Conservation (phyloP, 2,888 invertebrate species). For the Gymnoscelis rufifasciata region DNA sequence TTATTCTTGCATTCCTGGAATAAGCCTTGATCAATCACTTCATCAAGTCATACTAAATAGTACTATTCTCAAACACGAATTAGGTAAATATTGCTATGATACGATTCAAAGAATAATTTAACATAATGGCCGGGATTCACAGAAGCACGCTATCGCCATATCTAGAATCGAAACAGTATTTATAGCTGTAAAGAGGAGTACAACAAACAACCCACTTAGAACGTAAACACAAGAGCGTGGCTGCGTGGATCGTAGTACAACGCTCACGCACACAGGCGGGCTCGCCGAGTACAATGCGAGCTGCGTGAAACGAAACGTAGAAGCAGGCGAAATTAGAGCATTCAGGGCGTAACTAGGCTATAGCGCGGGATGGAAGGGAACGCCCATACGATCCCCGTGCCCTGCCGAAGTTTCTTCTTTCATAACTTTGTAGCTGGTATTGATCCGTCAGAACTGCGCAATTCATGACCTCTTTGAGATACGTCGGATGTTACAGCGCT, state of each 20-base stretch:
- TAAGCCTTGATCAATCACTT: too few relatives aligned
- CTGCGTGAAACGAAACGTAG: constrained; percentile 47
- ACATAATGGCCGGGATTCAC: constrained; percentile 3
- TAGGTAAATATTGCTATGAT: too few relatives aligned
- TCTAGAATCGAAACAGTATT: constrained; percentile 25
- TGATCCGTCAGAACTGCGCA: constrained; percentile 77
- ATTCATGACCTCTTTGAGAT: constrained; percentile 61
- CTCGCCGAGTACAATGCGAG: constrained; percentile 25
- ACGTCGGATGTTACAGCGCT: constrained; percentile 53
- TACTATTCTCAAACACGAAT: too few relatives aligned
- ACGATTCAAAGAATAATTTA: constrained; percentile 1
- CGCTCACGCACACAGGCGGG: constrained; percentile 50
- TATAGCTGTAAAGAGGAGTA: constrained; percentile 16
- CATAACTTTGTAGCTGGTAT: constrained; percentile 76
- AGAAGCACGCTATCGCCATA: constrained; percentile 13
- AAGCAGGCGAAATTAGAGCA: constrained; percentile 72
- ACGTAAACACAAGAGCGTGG: constrained; percentile 33
- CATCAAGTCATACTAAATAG: neutral
- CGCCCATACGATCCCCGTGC: constrained; percentile 72
- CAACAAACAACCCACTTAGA: constrained; percentile 13
- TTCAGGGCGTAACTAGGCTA: constrained; percentile 77
- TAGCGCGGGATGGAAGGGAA: constrained; percentile 66
- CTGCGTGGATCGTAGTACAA: constrained; percentile 33
- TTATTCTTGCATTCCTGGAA: too few relatives aligned
- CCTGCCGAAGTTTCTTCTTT: constrained; percentile 77